Base-by-base conservation (phyloP, 2,888 invertebrate genomes). In the Scrobipalpa atriplicella region DNA sequence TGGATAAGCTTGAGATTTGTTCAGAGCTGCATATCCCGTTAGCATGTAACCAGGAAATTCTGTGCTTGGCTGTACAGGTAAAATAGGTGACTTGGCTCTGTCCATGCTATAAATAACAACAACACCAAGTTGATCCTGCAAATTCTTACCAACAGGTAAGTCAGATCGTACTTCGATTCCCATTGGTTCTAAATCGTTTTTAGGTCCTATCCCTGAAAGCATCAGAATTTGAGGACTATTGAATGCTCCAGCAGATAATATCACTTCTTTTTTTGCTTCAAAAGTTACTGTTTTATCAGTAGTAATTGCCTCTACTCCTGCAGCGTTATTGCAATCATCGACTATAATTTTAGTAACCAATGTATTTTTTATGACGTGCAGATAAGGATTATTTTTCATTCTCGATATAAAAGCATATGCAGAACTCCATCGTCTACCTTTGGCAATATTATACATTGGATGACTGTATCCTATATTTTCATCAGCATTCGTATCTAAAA, bases 1-100 rank as follows among this genome's bases (percentile, higher is more conserved):
- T 66, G 92, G 85, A 11, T 89, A 78, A 56, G 86, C 81, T 9
- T 93, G 91, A 67, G 81, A 66, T 93, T 93, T 74, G 94, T 95
- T 66, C 94, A 90, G 36, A 94, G 95, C 7, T 94, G 95, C 52
- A 79, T 80, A 76, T 0, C 80, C 83, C 41, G 73, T 62, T 3
- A 80, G 74, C 2, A 69, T 60, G 11, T 70, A 68, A 8, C 68
- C 54, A 2, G 68, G 63, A 38, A 51, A 52, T 38, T 36, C 38
- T 21, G 43, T 29, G 51, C 58, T 58, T 58, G 52, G 16, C 8
- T 52, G 43, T 11, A 0, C 89, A 0, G 94, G 94, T 2, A 29
- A 9, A 0, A 68, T 52, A 0, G 72, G 36, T 1, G 64, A 61
- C 16, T 66, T 66, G 19, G 64, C 65, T 51, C 73, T 68, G 13